Percentiles rank a stretch among this genome's conserved stretches.
Evolutionary conservation across 2,888 invertebrate species (phyloP).

Genomic region (Ornithoptera priamus): DNA sequence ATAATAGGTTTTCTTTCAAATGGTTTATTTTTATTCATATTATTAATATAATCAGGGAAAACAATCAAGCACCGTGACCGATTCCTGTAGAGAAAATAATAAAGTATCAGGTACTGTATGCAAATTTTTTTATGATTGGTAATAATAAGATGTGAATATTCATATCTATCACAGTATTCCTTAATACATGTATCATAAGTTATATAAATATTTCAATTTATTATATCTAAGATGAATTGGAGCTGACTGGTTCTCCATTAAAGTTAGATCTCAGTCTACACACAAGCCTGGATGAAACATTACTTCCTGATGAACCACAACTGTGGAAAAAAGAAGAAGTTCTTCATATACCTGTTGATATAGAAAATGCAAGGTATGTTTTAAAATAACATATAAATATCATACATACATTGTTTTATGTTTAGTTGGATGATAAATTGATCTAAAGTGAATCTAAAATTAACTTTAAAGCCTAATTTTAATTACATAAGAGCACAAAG

Average conservation of each 20-base stretch:
- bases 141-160: background rate
- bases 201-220: background rate
- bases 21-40: background rate
- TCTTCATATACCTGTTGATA: constrained; percentile 57
- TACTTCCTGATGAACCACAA: constrained; percentile 67
- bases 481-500: too few relatives aligned
- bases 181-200: background rate
- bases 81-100: constrained; percentile 5
- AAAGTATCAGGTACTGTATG: constrained; percentile 4
- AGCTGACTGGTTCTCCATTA: constrained; percentile 76
- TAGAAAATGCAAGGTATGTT: constrained; percentile 65
- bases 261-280: constrained; percentile 75
- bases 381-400: background rate
- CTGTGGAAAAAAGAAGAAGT: constrained; percentile 72
- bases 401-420: too few relatives aligned
- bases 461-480: background rate
- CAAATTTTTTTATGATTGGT: too few relatives aligned
- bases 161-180: background rate
- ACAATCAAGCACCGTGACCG: constrained; percentile 5
- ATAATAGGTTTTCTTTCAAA: too few relatives aligned
- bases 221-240: constrained; percentile 64
- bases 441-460: constrained; percentile 9
- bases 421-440: background rate
- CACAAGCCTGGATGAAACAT: constrained; percentile 67
- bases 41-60: constrained; percentile 12